Evolutionary conservation across 1,140 invertebrate species (phyloP).

Genomic region (Asbolus verrucosus): DNA sequence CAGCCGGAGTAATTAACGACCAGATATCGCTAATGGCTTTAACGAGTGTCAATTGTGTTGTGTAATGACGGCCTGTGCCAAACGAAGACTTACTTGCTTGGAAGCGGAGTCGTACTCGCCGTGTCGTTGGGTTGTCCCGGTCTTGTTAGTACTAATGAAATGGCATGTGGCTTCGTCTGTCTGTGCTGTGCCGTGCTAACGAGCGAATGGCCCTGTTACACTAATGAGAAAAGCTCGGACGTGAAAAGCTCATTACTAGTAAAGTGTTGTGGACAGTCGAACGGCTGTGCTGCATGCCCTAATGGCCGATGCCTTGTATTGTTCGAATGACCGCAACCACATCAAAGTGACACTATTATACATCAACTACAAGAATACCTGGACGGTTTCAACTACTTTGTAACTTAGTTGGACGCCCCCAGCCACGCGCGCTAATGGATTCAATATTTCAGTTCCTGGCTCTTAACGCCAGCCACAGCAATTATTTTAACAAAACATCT

Average conservation of each 20-base stretch:
- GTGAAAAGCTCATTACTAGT: slow-evolving; percentile 59
- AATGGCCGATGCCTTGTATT: slow-evolving; percentile 31
- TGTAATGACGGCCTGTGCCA: slow-evolving; percentile 24
- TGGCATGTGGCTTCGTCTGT: slow-evolving; percentile 57
- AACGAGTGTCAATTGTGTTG: slow-evolving; percentile 43
- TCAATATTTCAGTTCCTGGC: too few species aligned
- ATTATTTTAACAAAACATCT: too few species aligned
- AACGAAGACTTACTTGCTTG: slow-evolving; percentile 32
- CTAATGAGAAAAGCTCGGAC: slow-evolving; percentile 61
- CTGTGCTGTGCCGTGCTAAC: slow-evolving; percentile 51
- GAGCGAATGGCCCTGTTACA: slow-evolving; percentile 58
- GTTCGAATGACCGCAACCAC: slow-evolving; percentile 45
- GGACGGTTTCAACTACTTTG: slow-evolving; percentile 13
- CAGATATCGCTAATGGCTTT: slow-evolving; percentile 42
- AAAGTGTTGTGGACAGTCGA: slow-evolving; percentile 59
- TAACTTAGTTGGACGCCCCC: neutral
- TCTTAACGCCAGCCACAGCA: too few species aligned
- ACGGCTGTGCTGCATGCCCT: slow-evolving; percentile 39
- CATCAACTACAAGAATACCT: slow-evolving; percentile 37
- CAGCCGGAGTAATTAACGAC: slow-evolving; percentile 37
- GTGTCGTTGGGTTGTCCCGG: slow-evolving; percentile 38
- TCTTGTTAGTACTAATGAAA: slow-evolving; percentile 61
- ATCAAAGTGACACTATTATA: slow-evolving; percentile 51
- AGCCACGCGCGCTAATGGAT: neutral
- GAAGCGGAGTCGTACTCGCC: slow-evolving; percentile 29